Base-by-base conservation (phyloP, 2,888 invertebrate genomes). In the Andrena trimmerana region DNA sequence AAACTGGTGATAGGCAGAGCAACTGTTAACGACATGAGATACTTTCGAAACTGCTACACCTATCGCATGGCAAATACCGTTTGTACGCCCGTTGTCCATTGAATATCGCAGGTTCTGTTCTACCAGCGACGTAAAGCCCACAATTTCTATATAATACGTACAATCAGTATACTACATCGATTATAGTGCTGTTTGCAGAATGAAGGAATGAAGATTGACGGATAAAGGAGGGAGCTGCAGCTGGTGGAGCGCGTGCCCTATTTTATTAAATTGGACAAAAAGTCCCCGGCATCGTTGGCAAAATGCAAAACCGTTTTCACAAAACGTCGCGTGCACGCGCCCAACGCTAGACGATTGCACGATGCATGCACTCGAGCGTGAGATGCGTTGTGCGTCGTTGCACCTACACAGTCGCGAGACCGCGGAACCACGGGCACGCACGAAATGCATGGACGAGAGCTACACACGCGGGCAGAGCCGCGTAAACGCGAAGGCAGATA, bases 361-460 rank as follows among this genome's bases (percentile, higher is more conserved):
- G 88, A 75, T 71, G 86, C 76, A 81, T 60, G 84, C 90, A 86
- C 90, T 89, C 86, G 86, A 90, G 89, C 91, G 90, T 91, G 91
- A 90, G 90, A 91, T 90, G 91, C 91, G 89, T 90, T 88, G 88
- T 83, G 89, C 90, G 85, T 86, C 84, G 85, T 84, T 90, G 90
- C 86, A 86, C 86, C 78, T 81, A 86, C 67, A 86, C 82, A 75
- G 24, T 69, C 82, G 73, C 79, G 67, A 76, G 78, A 78, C n/a
- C 78, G 81, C 75, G 80, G 71, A 77, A 72, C 72, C 66, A 77
- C 68, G 68, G 80, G 77, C 75, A 70, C 72, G 83, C 79, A 81
- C 83, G 42, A 70, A 52, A 52, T 60, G 65, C 83, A 71, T 70
- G 54, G 33, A 27, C 68, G 68, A n/a, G 57, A 7, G 33, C 60